These are phyloP conservation scores for Cynopterus brachyotis DNA, from an alignment of 2,113 vertebrate genomes.

Conservation along the genomic window DNA sequence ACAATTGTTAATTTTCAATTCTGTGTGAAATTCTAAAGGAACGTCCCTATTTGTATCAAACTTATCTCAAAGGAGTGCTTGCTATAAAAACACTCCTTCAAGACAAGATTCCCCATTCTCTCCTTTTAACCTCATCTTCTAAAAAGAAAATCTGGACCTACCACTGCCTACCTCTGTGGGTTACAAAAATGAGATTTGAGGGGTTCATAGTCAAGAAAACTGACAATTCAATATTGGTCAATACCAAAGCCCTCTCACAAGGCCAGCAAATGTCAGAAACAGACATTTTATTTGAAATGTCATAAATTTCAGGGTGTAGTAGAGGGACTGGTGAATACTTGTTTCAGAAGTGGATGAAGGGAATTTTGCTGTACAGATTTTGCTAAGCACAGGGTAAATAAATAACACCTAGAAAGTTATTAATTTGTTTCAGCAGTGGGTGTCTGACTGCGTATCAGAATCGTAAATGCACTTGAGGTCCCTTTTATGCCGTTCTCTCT, in stretches of 20 bases:
- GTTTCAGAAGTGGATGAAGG: conserved; percentile 7
- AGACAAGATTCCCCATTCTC: not conserved
- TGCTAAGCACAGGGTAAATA: not conserved
- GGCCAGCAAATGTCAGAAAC: not conserved
- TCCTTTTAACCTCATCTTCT: not conserved
- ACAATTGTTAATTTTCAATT: not conserved
- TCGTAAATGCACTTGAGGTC: not conserved
- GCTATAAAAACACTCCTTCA: not conserved
- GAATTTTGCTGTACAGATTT: not conserved
- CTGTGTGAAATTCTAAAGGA: not conserved
- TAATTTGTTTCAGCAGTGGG: not conserved
- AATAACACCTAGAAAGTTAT: not conserved
- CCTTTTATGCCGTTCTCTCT: not conserved
- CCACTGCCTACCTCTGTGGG: not conserved
- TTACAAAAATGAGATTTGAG: not conserved
- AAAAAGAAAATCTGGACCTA: not conserved
- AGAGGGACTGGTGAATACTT: not conserved
- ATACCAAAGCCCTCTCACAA: not conserved
- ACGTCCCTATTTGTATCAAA: not conserved
- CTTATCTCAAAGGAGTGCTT: not conserved
- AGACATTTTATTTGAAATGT: conserved; percentile 28
- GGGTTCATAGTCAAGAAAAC: not conserved
- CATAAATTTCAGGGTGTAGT: not conserved
- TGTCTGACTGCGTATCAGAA: not conserved
- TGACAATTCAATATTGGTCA: not conserved